phyloP scores from a whole-genome alignment of 64 coral and sea anemone species.

The Porites australiensis region DNA sequence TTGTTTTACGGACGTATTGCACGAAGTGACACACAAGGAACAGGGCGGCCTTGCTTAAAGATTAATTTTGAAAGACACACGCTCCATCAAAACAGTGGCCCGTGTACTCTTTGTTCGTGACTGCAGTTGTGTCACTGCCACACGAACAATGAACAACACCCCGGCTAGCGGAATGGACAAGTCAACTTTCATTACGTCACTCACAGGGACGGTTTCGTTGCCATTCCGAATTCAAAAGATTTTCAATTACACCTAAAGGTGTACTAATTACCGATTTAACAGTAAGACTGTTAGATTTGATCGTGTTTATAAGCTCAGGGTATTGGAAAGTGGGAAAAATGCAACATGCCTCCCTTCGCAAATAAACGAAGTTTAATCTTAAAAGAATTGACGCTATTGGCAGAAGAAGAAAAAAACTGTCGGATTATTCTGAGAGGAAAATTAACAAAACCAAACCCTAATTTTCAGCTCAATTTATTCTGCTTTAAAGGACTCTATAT shows the following conservation, averaged over 20 bases:
- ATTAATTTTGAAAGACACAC: conserved; percentile 21
- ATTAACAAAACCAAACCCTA: too few species aligned
- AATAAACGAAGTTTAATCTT: neutral
- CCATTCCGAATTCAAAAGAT: conserved; percentile 29
- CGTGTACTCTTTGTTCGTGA: neutral
- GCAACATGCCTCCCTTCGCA: neutral
- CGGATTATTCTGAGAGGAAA: too few species aligned
- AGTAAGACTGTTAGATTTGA: conserved; percentile 46
- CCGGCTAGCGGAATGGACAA: conserved; percentile 3
- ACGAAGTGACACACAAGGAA: conserved; percentile 29
- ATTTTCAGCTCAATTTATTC: too few species aligned
- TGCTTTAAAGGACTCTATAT: too few species aligned
- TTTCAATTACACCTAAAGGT: conserved; percentile 50
- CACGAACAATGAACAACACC: neutral
- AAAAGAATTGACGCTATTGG: too few species aligned
- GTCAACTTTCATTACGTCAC: conserved; percentile 18
- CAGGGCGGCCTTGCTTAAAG: neutral
- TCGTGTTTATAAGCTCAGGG: conserved; percentile 20
- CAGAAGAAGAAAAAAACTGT: too few species aligned
- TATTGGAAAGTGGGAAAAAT: neutral
- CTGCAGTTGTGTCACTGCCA: neutral
- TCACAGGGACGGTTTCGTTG: conserved; percentile 5
- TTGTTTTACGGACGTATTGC: conserved; percentile 38
- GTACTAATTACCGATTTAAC: conserved; percentile 45
- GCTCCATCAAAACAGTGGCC: neutral